Percentiles rank a stretch among this genome's conserved stretches.
phyloP scores from a whole-genome alignment of 2,113 vertebrate genomes.

The Anoplopoma fimbria region DNA sequence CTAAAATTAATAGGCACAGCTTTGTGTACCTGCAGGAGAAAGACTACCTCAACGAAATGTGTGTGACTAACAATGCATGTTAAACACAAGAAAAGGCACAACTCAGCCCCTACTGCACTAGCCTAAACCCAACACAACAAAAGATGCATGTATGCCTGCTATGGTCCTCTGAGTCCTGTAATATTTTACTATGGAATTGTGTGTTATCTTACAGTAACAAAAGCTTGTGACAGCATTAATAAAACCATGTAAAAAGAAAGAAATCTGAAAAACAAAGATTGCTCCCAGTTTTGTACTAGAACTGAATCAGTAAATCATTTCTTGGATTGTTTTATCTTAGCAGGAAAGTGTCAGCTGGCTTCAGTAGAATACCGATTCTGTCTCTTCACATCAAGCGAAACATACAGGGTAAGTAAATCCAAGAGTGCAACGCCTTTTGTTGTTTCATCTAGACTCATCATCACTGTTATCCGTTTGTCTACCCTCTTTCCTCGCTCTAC shows the following conservation, averaged over 20 bases:
- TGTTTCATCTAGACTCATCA: conserved; percentile 1
- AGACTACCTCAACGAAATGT: conserved; percentile 62
- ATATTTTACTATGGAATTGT: background rate
- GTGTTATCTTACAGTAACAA: background rate
- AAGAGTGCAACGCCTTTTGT: background rate
- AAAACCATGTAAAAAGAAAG: background rate
- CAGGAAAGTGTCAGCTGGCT: conserved; percentile 6
- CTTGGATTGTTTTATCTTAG: conserved; percentile 29
- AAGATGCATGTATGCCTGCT: conserved; percentile 3
- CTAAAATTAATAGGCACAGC: conserved; percentile 70
- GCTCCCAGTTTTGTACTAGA: background rate
- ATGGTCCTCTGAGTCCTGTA: conserved; percentile 1
- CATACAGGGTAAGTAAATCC: background rate
- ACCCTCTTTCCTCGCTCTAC: background rate
- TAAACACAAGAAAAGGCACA: conserved; percentile 44
- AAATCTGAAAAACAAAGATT: conserved; percentile 5
- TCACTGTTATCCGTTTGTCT: conserved; percentile 18
- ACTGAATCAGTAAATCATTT: conserved; percentile 27
- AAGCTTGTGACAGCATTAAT: background rate
- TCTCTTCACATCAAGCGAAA: conserved; percentile 13
- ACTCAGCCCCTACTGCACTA: conserved; percentile 20
- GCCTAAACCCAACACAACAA: conserved; percentile 46
- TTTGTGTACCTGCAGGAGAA: conserved; percentile 71
- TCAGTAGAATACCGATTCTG: conserved; percentile 37
- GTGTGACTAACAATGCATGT: conserved; percentile 73